phyloP scores from a whole-genome alignment of 2,113 vertebrate genomes.

The Cranoglanis bouderius region DNA sequence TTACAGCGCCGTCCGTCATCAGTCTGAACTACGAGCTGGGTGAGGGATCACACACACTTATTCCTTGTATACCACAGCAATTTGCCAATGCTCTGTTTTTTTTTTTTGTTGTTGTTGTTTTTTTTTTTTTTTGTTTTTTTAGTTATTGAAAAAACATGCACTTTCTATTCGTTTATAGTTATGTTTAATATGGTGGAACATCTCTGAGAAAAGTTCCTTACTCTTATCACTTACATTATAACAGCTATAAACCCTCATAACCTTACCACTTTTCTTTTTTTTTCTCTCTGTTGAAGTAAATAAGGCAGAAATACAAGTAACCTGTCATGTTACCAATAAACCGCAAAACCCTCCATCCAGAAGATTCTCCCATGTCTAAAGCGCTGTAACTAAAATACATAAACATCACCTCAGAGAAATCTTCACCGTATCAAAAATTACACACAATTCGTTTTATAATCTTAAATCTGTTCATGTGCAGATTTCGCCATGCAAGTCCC shows the following conservation, averaged over 20 bases:
- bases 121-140: not conserved
- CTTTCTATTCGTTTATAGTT: not conserved
- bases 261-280: not conserved
- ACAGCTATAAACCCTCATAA: not conserved
- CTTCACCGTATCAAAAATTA: too few relatives aligned
- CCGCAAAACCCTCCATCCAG: too few relatives aligned
- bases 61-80: not conserved
- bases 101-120: not conserved
- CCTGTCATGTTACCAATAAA: too few relatives aligned
- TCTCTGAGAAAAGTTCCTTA: not conserved
- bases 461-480: not conserved
- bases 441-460: too few relatives aligned
- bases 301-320: too few relatives aligned
- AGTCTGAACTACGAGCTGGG: slow-evolving; percentile 92
- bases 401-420: not conserved
- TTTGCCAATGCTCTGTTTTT: not conserved
- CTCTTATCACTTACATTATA: not conserved
- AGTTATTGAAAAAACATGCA: not conserved
- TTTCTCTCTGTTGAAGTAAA: not conserved
- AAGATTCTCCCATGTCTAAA: too few relatives aligned
- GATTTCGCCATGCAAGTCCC: not conserved
- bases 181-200: not conserved
- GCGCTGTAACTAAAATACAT: not conserved
- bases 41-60: slow-evolving; percentile 60
- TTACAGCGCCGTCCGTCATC: slow-evolving; percentile 90